Evolutionary conservation across 2,113 vertebrate species (phyloP).

Genomic region (Tachysurus fulvidraco): DNA sequence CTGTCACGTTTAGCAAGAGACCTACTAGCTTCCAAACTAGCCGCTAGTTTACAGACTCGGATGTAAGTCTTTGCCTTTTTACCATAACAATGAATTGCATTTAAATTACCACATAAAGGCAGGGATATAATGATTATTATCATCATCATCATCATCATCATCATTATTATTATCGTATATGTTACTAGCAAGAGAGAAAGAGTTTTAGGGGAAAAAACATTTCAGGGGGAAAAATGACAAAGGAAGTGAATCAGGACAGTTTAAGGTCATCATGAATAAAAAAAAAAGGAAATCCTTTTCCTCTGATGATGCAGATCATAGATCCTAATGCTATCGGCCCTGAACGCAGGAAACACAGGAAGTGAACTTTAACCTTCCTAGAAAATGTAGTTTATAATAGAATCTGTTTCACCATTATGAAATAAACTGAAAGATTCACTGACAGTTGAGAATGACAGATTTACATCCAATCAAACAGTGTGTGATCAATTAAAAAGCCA

Average conservation of each 20-base stretch:
- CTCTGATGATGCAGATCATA: background rate
- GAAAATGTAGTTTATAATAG: background rate
- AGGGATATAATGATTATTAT: too few relatives aligned
- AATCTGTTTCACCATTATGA: background rate
- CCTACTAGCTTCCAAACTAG: background rate
- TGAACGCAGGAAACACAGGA: slow-evolving; percentile 9
- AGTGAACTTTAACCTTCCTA: slow-evolving; percentile 13
- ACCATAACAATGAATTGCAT: background rate
- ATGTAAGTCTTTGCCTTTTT: background rate
- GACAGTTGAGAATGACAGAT: background rate
- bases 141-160: too few relatives aligned
- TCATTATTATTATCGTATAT: background rate
- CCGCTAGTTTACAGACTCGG: background rate
- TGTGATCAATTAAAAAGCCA: background rate
- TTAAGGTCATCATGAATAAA: background rate
- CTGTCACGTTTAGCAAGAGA: background rate
- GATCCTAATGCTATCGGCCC: background rate
- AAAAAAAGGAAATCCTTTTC: slow-evolving; percentile 1
- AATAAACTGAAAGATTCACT: background rate
- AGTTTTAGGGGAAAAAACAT: too few relatives aligned
- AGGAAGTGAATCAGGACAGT: background rate
- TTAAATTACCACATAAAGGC: background rate
- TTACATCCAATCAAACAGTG: background rate
- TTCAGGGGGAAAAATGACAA: too few relatives aligned
- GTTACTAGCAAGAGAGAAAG: background rate